Evolutionary conservation across 2,888 invertebrate species (phyloP).

Genomic region (Tineola bisselliella): DNA sequence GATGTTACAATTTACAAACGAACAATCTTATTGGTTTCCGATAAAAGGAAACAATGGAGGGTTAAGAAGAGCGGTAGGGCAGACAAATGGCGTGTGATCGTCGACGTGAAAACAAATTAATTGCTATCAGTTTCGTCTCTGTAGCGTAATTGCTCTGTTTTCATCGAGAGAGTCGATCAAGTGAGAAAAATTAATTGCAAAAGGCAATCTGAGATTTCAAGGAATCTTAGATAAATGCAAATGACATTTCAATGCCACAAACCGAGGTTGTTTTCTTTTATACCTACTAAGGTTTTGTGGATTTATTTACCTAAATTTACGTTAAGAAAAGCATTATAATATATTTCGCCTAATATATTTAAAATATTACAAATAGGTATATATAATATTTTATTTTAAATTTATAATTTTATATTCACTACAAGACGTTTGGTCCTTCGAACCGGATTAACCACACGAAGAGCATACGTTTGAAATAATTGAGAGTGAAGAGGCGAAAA

Average conservation of each 20-base stretch:
- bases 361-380: no score
- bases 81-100: slow-evolving; percentile 19
- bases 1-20: not conserved
- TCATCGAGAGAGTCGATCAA: slow-evolving; percentile 47
- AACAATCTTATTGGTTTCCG: slow-evolving; percentile 1
- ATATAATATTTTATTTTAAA: no score
- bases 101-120: slow-evolving; percentile 60
- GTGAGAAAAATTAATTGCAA: slow-evolving; percentile 59
- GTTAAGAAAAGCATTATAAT: no score
- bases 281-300: no score
- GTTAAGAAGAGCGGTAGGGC: not conserved
- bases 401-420: no score
- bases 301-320: no score
- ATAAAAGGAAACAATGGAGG: not conserved
- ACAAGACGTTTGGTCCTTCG: no score
- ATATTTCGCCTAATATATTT: no score
- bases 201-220: slow-evolving; percentile 3
- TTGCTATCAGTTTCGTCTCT: slow-evolving; percentile 59
- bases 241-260: not conserved
- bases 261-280: no score
- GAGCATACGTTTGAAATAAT: no score
- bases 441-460: no score
- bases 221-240: not conserved
- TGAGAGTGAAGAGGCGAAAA: no score
- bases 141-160: slow-evolving; percentile 62